phyloP scores from a whole-genome alignment of 2,797 vertebrate species.

The Pseudochirops cupreus region DNA sequence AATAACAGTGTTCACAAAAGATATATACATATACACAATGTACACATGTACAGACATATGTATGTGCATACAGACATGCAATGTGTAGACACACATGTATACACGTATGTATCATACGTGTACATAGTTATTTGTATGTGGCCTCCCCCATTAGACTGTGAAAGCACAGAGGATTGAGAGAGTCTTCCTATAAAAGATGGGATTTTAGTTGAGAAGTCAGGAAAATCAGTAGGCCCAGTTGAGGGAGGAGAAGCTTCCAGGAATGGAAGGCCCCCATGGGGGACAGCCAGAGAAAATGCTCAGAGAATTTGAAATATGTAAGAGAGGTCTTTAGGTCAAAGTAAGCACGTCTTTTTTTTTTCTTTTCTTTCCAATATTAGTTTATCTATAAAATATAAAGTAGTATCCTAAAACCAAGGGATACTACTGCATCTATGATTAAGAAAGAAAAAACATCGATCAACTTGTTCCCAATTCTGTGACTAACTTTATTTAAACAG shows the following conservation, averaged over 20 bases:
- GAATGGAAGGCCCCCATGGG: neutral
- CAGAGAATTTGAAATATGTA: neutral
- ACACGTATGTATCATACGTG: neutral
- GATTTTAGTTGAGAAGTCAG: neutral
- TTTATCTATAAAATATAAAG: neutral
- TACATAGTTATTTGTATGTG: neutral
- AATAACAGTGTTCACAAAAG: neutral
- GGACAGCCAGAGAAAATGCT: neutral
- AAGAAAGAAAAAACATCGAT: neutral
- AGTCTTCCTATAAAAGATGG: neutral
- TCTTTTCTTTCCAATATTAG: neutral
- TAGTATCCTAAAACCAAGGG: neutral
- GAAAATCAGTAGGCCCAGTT: neutral
- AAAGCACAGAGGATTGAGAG: neutral
- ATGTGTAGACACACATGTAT: neutral
- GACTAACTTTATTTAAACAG: slow-evolving; percentile 21
- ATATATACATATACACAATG: neutral
- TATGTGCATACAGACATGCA: too few relatives aligned
- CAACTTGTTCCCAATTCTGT: neutral
- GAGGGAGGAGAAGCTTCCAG: neutral
- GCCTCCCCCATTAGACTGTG: neutral
- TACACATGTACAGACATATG: neutral
- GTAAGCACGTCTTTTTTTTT: neutral
- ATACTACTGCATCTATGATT: neutral
- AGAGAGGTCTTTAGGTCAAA: neutral